Base-by-base conservation (phyloP, 2,113 vertebrate species). In the Notarius quadriscutis region DNA sequence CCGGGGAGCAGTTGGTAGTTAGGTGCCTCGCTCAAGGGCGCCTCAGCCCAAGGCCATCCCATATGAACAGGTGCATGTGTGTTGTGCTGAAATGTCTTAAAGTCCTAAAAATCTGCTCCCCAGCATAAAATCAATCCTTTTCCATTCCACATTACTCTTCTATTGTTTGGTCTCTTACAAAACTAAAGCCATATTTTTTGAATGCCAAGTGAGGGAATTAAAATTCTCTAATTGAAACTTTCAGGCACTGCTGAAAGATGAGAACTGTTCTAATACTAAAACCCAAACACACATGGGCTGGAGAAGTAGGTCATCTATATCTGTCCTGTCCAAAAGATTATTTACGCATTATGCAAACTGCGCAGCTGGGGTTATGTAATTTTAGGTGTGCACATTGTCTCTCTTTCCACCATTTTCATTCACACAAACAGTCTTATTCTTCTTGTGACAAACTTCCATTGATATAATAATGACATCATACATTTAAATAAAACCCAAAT, bases 231-330 rank as follows among this genome's bases (percentile, higher is more conserved):
- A 25, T 78, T 22, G 63, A 67, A 69, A 34, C 25, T 20, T 72
- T 65, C 83, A 86, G 58, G 86, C 81, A 74, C 72, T 48, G 71
- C 65, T 80, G 83, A 63, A 53, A 60, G 12, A 14, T 89, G 86
- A 63, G 55, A 58, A 87, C 82, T 92, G 89, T 93, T 90, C 87
- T 87, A 92, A 93, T 91, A 91, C 85, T 88, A 84, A 90, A 91
- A 74, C 89, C 89, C 89, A 85, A 89, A 82, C 87, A 86, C 78
- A 86, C 89, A 85, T 87, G 48, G 86, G 88, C 78, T 75, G 87
- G 91, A 80, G 94, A 94, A 94, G 65, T 93, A 91, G 95, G 93
- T 89, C 94, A 93, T 92, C 93, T 95, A 93, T 94, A 95, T 94
- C 91, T 85, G 91, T 92, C 87, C 92, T 86, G 34, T 60, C 81